Evolutionary conservation across 2,797 vertebrate genomes (phyloP), one percentile per base, ranked within the genome.

Genomic region (Eremophila alpestris): DNA sequence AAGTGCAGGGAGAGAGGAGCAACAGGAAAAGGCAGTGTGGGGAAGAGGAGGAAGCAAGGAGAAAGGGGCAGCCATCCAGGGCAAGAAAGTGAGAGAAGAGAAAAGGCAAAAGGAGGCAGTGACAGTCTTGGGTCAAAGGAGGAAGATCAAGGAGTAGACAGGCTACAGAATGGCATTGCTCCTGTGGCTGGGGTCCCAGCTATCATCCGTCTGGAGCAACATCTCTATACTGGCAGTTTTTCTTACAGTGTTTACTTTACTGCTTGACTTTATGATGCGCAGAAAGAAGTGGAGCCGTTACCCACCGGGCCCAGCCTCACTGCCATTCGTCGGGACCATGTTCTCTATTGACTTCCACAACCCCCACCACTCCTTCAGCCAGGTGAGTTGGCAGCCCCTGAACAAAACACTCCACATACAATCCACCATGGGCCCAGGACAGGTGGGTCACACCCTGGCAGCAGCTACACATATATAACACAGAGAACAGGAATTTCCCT

Each of bases 311-410:
- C 97, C 97, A 1, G 3, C 22, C 58, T 92, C 95, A 0, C 58
- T 98, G 83, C 97, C 97, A 0, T 93, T 96, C 43, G 1, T 97
- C 8, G 98, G 97, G 82, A 98, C 96, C 82, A 94, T 97, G 92
- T 52, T 97, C 32, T 63, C 89, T 3, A 0, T 98, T 4, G 88
- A 98, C 49, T 97, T 96, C 84, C 8, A 1, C 34, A 73, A 94
- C 9, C 54, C 84, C 0, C 11, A 51, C 3, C 7, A 1, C 26
- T 84, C 80, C 69, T 75, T 97, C 4, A 2, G 11, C 9, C 56
- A 92, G 96, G 97, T 97, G 34, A 96, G 94, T 76, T 76, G 48
- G 23, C 5, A 16, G 10, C 9, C 17, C 58, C 41, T 1, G 0
- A 0, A 22, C 0, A 1, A 48, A 81, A 60, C 8, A 0, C n/a